phyloP scores from a whole-genome alignment of 2,888 invertebrate species.

The Aleiodes alternator region DNA sequence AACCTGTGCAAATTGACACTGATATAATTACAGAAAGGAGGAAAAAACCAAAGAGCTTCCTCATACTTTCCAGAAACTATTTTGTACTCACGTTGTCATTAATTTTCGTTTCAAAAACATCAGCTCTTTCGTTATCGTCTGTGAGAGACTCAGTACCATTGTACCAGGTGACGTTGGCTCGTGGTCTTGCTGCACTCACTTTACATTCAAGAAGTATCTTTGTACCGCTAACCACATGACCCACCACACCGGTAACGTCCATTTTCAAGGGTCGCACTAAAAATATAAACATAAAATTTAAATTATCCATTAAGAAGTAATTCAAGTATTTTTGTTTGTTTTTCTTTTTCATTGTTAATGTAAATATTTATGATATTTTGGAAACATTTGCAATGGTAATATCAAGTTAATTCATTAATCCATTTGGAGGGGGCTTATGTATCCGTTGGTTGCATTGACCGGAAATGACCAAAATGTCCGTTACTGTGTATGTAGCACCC shows the following conservation, averaged over 20 bases:
- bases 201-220: conserved; percentile 86
- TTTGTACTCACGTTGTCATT: conserved; percentile 68
- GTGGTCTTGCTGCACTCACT: conserved; percentile 88
- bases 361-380: too few species aligned
- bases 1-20: neutral
- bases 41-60: conserved; percentile 15
- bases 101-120: conserved; percentile 68
- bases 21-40: neutral
- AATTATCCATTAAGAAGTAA: neutral
- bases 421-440: neutral
- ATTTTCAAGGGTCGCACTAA: conserved; percentile 89
- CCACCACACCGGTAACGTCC: conserved; percentile 84
- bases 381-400: conserved; percentile 11
- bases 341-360: neutral
- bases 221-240: conserved; percentile 88
- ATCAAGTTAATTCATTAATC: conserved; percentile 9
- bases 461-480: conserved; percentile 22
- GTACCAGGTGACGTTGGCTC: conserved; percentile 90
- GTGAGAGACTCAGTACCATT: conserved; percentile 81
- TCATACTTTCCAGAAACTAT: conserved; percentile 23
- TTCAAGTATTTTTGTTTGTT: neutral
- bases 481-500: conserved; percentile 7
- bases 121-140: conserved; percentile 67
- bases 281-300: conserved; percentile 58
- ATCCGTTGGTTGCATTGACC: conserved; percentile 15